Conservation (phyloP, 2,888 invertebrate genomes). For the Watsonalla binaria region DNA sequence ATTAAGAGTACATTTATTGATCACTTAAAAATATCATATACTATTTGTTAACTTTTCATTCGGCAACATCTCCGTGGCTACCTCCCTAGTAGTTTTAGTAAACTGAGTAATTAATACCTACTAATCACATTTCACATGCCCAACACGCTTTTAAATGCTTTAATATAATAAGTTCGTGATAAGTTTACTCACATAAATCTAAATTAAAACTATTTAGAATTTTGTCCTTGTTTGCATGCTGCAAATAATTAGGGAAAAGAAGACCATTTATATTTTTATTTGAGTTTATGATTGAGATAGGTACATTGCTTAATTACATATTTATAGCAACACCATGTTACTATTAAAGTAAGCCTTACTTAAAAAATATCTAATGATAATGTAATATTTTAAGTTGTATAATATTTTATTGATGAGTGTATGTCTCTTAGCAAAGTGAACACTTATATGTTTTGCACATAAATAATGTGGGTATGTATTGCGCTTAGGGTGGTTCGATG, state of each 20-base stretch:
- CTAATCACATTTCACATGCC: conserved; percentile 36
- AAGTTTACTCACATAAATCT: conserved; percentile 10
- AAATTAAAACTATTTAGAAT: conserved; percentile 13
- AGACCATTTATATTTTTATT: no score
- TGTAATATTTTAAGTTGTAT: no score
- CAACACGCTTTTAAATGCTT: conserved; percentile 45
- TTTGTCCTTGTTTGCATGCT: neutral
- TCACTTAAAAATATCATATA: neutral
- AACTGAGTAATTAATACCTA: conserved; percentile 16
- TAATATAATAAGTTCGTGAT: conserved; percentile 20
- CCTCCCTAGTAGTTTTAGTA: conserved; percentile 38
- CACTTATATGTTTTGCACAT: no score
- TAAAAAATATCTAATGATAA: no score
- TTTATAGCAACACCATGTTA: no score
- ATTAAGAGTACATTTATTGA: conserved; percentile 6
- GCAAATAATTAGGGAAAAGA: no score
- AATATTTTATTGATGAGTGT: no score
- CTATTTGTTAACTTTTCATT: conserved; percentile 4
- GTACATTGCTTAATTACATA: no score
- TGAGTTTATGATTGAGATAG: no score
- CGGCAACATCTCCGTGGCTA: conserved; percentile 73
- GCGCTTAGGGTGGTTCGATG: conserved; percentile 89
- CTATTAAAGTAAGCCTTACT: no score
- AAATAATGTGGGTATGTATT: conserved; percentile 7
- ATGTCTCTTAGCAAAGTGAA: no score